Percentiles rank a stretch among this genome's conserved stretches.
Evolutionary conservation across 2,888 invertebrate genomes (phyloP).

Genomic region (Tanypteryx hageni): DNA sequence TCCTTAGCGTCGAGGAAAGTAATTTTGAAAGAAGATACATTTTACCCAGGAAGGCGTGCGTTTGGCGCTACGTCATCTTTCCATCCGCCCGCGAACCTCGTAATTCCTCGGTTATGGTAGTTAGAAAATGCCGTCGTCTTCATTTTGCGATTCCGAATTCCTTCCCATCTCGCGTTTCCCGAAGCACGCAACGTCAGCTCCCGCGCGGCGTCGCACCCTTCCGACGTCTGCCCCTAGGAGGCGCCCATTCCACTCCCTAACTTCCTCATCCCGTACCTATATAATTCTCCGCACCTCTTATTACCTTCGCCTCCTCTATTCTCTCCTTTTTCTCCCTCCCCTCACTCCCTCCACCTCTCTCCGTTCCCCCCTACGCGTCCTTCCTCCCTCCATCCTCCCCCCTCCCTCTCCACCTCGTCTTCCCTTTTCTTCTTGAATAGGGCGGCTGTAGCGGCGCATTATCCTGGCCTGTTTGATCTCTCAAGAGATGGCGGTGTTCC

Average conservation of each 20-base stretch:
- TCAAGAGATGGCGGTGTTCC: slow-evolving; percentile 65
- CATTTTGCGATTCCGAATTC: too few relatives aligned
- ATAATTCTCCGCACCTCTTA: too few relatives aligned
- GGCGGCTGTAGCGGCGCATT: slow-evolving; percentile 65
- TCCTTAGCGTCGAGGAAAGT: too few relatives aligned
- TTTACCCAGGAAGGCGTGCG: too few relatives aligned
- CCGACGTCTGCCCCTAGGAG: neutral
- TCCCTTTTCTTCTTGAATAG: slow-evolving; percentile 54
- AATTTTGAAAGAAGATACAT: too few relatives aligned
- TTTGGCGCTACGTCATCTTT: too few relatives aligned
- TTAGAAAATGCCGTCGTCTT: too few relatives aligned
- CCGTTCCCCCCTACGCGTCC: neutral
- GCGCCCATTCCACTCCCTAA: neutral
- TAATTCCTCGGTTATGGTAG: too few relatives aligned
- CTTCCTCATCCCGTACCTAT: neutral
- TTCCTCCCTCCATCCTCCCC: neutral
- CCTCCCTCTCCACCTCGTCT: neutral
- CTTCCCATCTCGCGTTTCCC: too few relatives aligned
- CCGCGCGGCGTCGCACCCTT: neutral
- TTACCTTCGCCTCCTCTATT: neutral
- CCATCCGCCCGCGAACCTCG: too few relatives aligned
- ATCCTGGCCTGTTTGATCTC: slow-evolving; percentile 66
- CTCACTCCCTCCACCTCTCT: neutral
- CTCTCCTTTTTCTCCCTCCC: neutral
- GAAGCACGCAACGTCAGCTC: too few relatives aligned